Percentiles rank a stretch among this genome's conserved stretches.
phyloP scores from a whole-genome alignment of 1,140 invertebrate species.

The Triops cancriformis region DNA sequence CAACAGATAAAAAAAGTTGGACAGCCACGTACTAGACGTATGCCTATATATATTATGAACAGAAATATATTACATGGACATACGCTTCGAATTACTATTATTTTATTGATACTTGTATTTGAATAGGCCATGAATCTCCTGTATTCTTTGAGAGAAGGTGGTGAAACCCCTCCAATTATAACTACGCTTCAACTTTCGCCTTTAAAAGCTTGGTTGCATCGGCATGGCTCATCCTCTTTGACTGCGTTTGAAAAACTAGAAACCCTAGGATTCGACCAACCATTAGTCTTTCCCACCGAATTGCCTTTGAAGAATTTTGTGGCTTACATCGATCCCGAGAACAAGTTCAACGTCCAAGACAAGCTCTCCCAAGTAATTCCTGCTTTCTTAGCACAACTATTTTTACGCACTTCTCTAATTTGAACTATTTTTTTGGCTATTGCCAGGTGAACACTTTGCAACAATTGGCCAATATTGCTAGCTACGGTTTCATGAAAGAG shows the following conservation, averaged over 20 bases:
- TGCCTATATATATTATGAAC: too few relatives aligned
- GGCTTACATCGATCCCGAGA: conserved; percentile 87
- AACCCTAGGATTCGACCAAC: conserved; percentile 56
- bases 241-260: conserved; percentile 71
- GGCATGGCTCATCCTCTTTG: conserved; percentile 71
- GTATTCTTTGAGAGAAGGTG: conserved; percentile 67
- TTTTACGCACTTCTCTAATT: background rate
- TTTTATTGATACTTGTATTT: too few relatives aligned
- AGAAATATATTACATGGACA: too few relatives aligned
- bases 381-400: conserved; percentile 1
- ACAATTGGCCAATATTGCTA: conserved; percentile 88
- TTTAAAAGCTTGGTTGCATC: conserved; percentile 80
- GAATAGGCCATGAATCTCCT: conserved; percentile 79
- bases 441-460: conserved; percentile 82
- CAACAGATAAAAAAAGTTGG: too few relatives aligned
- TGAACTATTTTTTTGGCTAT: background rate
- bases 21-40: too few relatives aligned
- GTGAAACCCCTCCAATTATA: conserved; percentile 60
- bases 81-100: too few relatives aligned
- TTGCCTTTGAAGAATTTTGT: conserved; percentile 76
- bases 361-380: conserved; percentile 77
- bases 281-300: conserved; percentile 75
- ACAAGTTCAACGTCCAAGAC: conserved; percentile 79
- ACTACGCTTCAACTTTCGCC: conserved; percentile 74
- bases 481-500: conserved; percentile 83